Evolutionary conservation across 2,113 vertebrate genomes (phyloP).

Genomic region (Natator depressus): DNA sequence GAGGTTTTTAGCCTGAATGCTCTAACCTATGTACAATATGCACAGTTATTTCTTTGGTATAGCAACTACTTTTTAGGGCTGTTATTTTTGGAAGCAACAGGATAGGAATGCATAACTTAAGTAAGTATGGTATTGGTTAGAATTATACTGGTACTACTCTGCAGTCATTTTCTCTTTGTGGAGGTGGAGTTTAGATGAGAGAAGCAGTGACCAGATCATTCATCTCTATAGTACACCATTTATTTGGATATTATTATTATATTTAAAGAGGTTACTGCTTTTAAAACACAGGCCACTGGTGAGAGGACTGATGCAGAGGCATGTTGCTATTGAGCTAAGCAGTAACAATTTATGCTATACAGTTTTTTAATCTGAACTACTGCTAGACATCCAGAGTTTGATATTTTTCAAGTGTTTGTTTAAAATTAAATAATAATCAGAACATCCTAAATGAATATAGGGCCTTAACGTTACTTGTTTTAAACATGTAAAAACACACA

Average conservation of each 20-base stretch:
- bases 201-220: background rate
- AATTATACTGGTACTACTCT: fast-evolving
- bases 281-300: background rate
- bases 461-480: background rate
- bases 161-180: background rate
- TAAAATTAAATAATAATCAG: background rate
- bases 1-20: background rate
- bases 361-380: background rate
- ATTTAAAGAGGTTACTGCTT: background rate
- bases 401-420: background rate
- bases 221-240: background rate
- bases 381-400: background rate
- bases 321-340: background rate
- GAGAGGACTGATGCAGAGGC: background rate
- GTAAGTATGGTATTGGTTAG: background rate
- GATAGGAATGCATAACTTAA: background rate
- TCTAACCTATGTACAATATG: background rate
- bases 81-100: background rate
- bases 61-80: background rate
- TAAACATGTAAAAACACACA: background rate
- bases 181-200: background rate
- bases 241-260: background rate
- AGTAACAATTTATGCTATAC: too few relatives aligned
- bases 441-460: background rate
- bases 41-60: background rate